Percentiles rank a stretch among this genome's conserved stretches.
Evolutionary conservation across 2,113 vertebrate species (phyloP).

Genomic region (Procavia capensis): DNA sequence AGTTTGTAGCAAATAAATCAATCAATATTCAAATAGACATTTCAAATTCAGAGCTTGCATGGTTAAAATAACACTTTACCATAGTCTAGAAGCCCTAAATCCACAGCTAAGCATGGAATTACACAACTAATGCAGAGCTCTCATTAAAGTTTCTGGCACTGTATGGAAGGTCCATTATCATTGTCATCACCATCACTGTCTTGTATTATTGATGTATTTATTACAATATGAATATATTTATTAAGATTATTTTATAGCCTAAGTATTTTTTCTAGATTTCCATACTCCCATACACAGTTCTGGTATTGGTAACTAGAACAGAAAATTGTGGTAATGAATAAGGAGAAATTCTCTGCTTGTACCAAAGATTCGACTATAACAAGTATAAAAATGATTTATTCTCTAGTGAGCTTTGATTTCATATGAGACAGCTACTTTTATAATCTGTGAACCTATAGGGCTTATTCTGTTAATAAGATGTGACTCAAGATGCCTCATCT

Average conservation of each 20-base stretch:
- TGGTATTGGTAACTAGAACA: not conserved
- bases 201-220: too few relatives aligned
- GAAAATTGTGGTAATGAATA: not conserved
- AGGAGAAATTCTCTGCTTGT: not conserved
- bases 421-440: not conserved
- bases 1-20: not conserved
- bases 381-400: not conserved
- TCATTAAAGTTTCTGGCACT: not conserved
- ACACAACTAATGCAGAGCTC: not conserved
- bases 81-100: not conserved
- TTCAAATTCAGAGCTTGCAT: fast-evolving
- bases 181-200: not conserved
- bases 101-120: not conserved
- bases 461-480: not conserved
- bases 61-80: not conserved
- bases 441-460: not conserved
- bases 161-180: not conserved
- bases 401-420: not conserved
- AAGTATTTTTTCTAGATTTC: not conserved
- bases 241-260: not conserved
- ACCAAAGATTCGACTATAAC: not conserved
- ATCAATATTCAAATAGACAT: not conserved
- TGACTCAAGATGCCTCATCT: not conserved
- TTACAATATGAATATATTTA: too few relatives aligned
- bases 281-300: not conserved